Conservation (phyloP, 2,888 invertebrate genomes). For the Hermodice carunculata region DNA sequence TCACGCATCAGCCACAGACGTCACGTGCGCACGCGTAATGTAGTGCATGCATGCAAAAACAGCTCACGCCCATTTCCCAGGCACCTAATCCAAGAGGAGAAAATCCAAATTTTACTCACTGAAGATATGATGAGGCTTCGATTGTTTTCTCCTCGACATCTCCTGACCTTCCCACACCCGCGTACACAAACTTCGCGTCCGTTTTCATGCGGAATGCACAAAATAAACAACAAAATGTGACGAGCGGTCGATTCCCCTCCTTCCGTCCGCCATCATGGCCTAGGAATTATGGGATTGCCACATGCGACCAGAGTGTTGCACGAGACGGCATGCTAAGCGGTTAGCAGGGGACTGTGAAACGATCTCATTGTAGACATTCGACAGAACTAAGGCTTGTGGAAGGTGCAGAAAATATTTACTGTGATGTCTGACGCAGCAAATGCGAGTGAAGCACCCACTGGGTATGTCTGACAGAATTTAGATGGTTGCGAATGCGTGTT, state of each 20-base stretch:
- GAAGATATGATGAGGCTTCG: slow-evolving; percentile 23
- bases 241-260: slow-evolving; percentile 48
- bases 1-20: not conserved
- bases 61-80: slow-evolving; percentile 10
- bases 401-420: no score
- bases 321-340: not conserved
- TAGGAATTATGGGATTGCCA: slow-evolving; percentile 19
- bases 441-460: not conserved
- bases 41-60: slow-evolving; percentile 18
- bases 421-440: slow-evolving; percentile 1
- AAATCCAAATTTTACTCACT: slow-evolving; percentile 15
- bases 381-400: no score
- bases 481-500: not conserved
- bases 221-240: slow-evolving; percentile 47
- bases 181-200: slow-evolving; percentile 6
- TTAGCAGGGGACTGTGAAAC: not conserved
- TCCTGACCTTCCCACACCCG: slow-evolving; percentile 11
- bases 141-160: slow-evolving; percentile 31
- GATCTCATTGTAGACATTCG: no score
- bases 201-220: slow-evolving; percentile 9
- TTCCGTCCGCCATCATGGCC: slow-evolving; percentile 51
- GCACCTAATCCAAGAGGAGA: slow-evolving; percentile 1
- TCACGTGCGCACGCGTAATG: slow-evolving; percentile 26
- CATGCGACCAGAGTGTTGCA: not conserved
- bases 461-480: slow-evolving; percentile 2